phyloP scores from a whole-genome alignment of 2,888 invertebrate genomes.

The Nysson spinosus region DNA sequence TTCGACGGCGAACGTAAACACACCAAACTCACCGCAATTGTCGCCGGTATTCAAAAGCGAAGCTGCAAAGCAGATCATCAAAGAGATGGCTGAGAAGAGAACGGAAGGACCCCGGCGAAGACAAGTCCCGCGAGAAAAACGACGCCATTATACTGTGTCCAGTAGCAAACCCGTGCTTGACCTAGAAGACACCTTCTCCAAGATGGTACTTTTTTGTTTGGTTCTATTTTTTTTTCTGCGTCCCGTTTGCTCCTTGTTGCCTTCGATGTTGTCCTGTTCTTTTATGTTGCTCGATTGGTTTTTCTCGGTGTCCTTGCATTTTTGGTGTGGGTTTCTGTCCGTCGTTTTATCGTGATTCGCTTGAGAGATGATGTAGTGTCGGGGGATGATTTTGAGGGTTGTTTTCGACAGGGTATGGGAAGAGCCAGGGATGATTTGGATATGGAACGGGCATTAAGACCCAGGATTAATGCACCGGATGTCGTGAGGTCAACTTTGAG shows the following conservation, averaged over 20 bases:
- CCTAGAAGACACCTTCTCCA: constrained; percentile 71
- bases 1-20: constrained; percentile 59
- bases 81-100: constrained; percentile 83
- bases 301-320: background rate
- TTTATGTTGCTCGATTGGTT: constrained; percentile 5
- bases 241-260: background rate
- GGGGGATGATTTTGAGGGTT: background rate
- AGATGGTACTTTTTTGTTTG: constrained; percentile 69
- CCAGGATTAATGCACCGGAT: constrained; percentile 88
- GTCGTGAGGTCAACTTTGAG: constrained; percentile 90
- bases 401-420: constrained; percentile 72
- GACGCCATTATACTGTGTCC: constrained; percentile 91
- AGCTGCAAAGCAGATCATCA: constrained; percentile 91
- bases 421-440: constrained; percentile 90
- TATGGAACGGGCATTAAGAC: constrained; percentile 90
- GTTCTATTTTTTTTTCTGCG: constrained; percentile 26
- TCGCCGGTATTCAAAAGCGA: constrained; percentile 92
- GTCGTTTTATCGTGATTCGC: constrained; percentile 2
- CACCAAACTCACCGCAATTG: constrained; percentile 79
- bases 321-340: background rate
- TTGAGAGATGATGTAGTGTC: background rate
- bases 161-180: constrained; percentile 73
- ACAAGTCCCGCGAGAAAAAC: constrained; percentile 88
- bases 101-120: constrained; percentile 79
- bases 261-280: constrained; percentile 6